phyloP scores from a whole-genome alignment of 2,888 invertebrate genomes.

The Lithosia quadra region DNA sequence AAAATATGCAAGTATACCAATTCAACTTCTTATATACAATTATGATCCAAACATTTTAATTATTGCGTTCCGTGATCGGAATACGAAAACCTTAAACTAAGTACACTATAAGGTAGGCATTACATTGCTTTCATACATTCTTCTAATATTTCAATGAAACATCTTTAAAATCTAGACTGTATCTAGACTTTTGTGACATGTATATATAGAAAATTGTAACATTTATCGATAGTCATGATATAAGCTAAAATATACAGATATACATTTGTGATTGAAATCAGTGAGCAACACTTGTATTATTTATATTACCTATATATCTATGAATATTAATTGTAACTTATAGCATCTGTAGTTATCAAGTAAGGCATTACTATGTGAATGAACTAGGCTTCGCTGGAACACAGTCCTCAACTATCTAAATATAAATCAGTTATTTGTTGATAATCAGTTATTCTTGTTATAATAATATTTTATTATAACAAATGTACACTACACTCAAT shows the following conservation, averaged over 20 bases:
- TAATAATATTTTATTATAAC: constrained; percentile 52
- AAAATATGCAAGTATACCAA: constrained; percentile 45
- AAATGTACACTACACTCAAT: constrained; percentile 52
- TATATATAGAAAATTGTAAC: constrained; percentile 45
- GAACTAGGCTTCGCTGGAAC: constrained; percentile 59
- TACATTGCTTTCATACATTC: constrained; percentile 48
- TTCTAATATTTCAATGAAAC: constrained; percentile 39
- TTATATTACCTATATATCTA: constrained; percentile 55
- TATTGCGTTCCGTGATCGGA: constrained; percentile 49
- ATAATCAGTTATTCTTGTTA: constrained; percentile 65
- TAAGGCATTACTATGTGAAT: constrained; percentile 66
- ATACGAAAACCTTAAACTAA: constrained; percentile 51
- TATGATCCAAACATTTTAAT: constrained; percentile 40
- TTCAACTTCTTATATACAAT: constrained; percentile 42
- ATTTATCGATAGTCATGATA: constrained; percentile 53
- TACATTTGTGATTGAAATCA: constrained; percentile 62
- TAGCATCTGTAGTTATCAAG: constrained; percentile 55
- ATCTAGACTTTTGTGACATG: constrained; percentile 51
- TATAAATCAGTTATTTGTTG: constrained; percentile 61
- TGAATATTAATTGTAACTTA: constrained; percentile 51
- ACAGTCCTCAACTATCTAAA: constrained; percentile 52
- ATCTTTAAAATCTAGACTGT: constrained; percentile 36
- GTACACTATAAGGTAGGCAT: constrained; percentile 48
- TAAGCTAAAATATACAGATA: constrained; percentile 60
- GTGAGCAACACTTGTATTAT: constrained; percentile 65